These are phyloP conservation scores for Elgonia sp. DNA, from an alignment of 2,888 invertebrate genomes.

Conservation along the genomic window DNA sequence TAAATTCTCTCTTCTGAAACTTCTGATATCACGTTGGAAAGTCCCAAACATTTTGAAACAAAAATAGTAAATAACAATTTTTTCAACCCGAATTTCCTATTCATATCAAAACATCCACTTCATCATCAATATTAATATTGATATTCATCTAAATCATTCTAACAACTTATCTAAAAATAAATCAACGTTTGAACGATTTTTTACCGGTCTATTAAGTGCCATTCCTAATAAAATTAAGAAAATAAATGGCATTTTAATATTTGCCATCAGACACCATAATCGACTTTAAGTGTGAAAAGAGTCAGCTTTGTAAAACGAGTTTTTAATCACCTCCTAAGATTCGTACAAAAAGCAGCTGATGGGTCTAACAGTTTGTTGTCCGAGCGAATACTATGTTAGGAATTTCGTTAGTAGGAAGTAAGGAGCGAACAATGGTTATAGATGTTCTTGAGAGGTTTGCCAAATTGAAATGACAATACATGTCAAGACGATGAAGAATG, in stretches of 20 bases:
- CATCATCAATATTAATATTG: too few species aligned
- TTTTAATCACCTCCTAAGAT: constrained; percentile 34
- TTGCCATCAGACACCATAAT: constrained; percentile 7
- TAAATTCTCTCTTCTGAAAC: too few species aligned
- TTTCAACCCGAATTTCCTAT: too few species aligned
- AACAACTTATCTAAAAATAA: too few species aligned
- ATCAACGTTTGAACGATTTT: too few species aligned
- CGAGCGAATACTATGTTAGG: constrained; percentile 41
- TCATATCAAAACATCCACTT: too few species aligned
- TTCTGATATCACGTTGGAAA: too few species aligned
- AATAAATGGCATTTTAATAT: constrained; percentile 20
- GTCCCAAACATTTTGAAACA: too few species aligned
- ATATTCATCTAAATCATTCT: too few species aligned
- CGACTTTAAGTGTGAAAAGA: constrained; percentile 16
- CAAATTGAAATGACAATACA: constrained; percentile 69
- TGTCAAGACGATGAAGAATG: constrained; percentile 55
- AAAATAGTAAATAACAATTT: too few species aligned
- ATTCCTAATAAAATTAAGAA: not conserved
- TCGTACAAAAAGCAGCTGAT: constrained; percentile 52
- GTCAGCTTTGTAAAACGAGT: constrained; percentile 35
- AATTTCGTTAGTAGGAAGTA: constrained; percentile 55
- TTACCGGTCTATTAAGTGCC: not conserved
- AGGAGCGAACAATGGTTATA: constrained; percentile 55
- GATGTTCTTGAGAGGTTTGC: constrained; percentile 64
- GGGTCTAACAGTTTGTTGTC: constrained; percentile 31